A percentile compares a stretch with the other conserved stretches of the same genome.
Conservation (phyloP, 2,888 invertebrate species). For the Uropetala carovei region DNA sequence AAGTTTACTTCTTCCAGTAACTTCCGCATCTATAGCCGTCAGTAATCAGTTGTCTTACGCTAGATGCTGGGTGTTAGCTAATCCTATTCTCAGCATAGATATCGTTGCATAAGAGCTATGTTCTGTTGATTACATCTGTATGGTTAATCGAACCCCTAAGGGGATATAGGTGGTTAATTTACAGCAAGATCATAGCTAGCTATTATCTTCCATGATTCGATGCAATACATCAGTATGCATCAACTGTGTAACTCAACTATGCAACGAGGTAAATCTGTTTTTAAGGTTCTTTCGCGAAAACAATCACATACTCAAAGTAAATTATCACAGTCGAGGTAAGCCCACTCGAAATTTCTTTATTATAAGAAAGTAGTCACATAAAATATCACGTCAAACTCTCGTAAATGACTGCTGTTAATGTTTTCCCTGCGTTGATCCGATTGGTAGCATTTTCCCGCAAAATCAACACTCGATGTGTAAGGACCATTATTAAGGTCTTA, state of each 20-base stretch:
- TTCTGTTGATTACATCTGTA: constrained; percentile 34
- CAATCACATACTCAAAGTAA: too few species aligned
- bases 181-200: constrained; percentile 11
- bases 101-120: constrained; percentile 28
- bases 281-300: not conserved
- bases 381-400: too few species aligned
- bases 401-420: too few species aligned
- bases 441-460: too few species aligned
- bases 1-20: too few species aligned
- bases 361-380: too few species aligned
- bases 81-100: constrained; percentile 14
- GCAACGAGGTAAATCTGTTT: not conserved
- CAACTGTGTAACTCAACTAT: not conserved
- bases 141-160: not conserved
- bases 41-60: not conserved
- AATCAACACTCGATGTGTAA: too few species aligned
- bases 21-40: not conserved
- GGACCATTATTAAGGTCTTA: too few species aligned
- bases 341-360: too few species aligned
- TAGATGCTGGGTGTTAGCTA: not conserved
- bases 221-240: not conserved
- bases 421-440: too few species aligned
- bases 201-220: constrained; percentile 24
- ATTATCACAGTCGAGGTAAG: too few species aligned
- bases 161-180: constrained; percentile 34